Conservation (phyloP, 2,113 vertebrate species). For the Etia nguti region DNA sequence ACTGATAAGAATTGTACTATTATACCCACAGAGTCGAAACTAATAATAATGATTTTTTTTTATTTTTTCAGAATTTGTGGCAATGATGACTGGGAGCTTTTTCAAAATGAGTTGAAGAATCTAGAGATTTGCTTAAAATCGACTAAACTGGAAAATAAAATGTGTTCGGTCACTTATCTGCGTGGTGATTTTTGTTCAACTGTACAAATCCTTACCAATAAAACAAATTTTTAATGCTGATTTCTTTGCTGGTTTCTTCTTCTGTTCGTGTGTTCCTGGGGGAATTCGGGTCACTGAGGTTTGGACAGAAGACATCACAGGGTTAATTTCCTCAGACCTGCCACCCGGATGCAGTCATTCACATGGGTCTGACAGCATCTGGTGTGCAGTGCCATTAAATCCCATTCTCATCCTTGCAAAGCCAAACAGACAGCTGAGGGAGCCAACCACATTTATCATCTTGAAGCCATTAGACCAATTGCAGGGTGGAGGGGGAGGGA, state of each 20-base stretch:
- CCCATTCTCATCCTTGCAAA: constrained; percentile 70
- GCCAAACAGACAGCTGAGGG: constrained; percentile 42
- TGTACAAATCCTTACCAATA: background rate
- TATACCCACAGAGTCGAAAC: background rate
- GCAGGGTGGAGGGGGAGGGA: constrained; percentile 45
- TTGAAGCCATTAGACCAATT: constrained; percentile 59
- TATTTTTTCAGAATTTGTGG: constrained; percentile 63
- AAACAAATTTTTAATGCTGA: background rate
- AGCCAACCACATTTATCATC: constrained; percentile 56
- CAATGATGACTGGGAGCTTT: constrained; percentile 71
- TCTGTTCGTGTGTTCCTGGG: background rate
- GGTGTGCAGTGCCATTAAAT: constrained; percentile 67
- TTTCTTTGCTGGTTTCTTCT: background rate
- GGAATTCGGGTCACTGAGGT: background rate
- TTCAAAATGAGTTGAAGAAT: constrained; percentile 68
- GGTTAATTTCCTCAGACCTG: constrained; percentile 67
- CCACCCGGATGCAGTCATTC: constrained; percentile 72
- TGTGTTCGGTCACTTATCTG: background rate
- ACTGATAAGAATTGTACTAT: background rate
- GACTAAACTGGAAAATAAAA: background rate
- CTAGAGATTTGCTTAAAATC: background rate
- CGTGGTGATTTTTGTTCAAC: background rate
- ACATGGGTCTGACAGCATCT: constrained; percentile 65
- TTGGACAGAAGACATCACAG: constrained; percentile 31
- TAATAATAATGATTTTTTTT: background rate